Base-by-base conservation (phyloP, 2,797 vertebrate genomes). In the Leptoclinus maculatus region DNA sequence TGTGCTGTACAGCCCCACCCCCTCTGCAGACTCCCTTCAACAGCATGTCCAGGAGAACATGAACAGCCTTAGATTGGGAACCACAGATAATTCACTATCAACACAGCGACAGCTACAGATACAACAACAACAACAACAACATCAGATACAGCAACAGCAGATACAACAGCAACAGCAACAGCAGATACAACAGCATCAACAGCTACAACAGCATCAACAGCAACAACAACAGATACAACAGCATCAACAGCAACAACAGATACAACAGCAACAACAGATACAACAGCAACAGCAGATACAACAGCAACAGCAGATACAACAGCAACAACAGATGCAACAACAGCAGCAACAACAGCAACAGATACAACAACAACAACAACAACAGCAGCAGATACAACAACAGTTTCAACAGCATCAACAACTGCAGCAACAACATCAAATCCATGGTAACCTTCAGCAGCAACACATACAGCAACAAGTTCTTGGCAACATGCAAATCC, bases 31-130 rank as follows among this genome's bases (percentile, higher is more conserved):
- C 62, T 96, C 95, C 39, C 93, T 96, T 45, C 96, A 96, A 79
- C 93, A 96, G 72, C 96, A 96, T 2, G 97, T 99, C 66, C 97
- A 98, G 43, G 97, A 99, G 82, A 98, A 98, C 89, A 96, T 99
- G 91, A 98, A 96, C 77, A 98, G 97, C 89, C 97, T 99, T 78
- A 95, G 97, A 85, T 94, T 94, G 66, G 93, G 96, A 0, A 96
- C 95, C 77, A 83, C 97, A 36, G 94, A 99, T 86, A 97, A 96
- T 71, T 95, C 97, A 2, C 83, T 95, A 0, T 89, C 91, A 3
- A 89, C 90, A 64, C 95, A 92, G 67, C 92, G 91, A 19, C 93
- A 94, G 84, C 76, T 95, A 29, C 95, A 95, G 41, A 89, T 94
- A 25, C 95, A 95, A 63, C 93, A 94, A 38, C 91, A 92, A 51